phyloP scores from a whole-genome alignment of 1,140 invertebrate species.

The Cotesia glomerata region DNA sequence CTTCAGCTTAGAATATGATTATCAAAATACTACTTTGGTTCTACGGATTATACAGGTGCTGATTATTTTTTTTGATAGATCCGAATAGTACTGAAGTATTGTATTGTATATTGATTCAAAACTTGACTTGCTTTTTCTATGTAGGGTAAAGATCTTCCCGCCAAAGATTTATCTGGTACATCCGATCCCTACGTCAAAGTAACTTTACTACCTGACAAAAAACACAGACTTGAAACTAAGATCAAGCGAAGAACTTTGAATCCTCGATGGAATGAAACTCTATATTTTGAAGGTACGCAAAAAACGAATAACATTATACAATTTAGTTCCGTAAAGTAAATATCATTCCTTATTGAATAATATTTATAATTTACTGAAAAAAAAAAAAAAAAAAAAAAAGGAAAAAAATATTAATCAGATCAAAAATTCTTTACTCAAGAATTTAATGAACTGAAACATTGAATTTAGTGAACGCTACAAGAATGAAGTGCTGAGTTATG shows the following conservation, averaged over 20 bases:
- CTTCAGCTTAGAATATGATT: conserved; percentile 94
- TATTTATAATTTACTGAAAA: too few species aligned
- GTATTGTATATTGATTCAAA: background rate
- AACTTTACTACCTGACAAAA: conserved; percentile 93
- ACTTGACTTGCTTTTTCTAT: conserved; percentile 36
- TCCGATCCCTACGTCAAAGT: conserved; percentile 93
- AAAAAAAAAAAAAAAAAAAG: too few species aligned
- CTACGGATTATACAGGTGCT: conserved; percentile 86
- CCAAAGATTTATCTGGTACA: conserved; percentile 93
- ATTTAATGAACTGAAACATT: too few species aligned
- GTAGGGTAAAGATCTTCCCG: conserved; percentile 90
- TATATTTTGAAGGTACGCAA: conserved; percentile 90
- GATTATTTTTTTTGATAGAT: background rate
- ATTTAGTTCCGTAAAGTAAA: too few species aligned
- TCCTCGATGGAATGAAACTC: conserved; percentile 97
- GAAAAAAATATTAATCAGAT: too few species aligned
- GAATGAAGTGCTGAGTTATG: too few species aligned
- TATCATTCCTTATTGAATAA: too few species aligned
- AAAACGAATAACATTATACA: too few species aligned
- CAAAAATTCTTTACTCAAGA: too few species aligned
- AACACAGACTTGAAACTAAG: conserved; percentile 94
- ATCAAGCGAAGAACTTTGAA: conserved; percentile 94
- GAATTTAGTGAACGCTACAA: too few species aligned
- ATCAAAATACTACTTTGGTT: conserved; percentile 92
- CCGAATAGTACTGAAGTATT: background rate